Base-by-base conservation (phyloP, 1,140 invertebrate genomes). In the Hypsibius dujardini region DNA sequence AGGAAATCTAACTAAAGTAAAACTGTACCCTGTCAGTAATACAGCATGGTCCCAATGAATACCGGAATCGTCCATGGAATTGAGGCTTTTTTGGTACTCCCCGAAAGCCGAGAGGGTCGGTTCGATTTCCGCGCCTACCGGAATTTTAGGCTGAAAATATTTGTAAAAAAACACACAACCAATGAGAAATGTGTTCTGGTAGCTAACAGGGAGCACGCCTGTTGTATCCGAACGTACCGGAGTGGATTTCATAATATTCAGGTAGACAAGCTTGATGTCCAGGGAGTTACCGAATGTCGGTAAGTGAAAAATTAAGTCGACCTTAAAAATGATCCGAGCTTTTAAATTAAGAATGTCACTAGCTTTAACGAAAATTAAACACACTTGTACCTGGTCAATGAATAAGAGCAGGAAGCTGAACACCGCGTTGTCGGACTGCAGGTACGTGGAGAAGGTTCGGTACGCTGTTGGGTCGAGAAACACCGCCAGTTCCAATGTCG, bases 31-130 rank as follows among this genome's bases (percentile, higher is more conserved):
- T 12, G 62, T 67, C 12, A 67, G 42, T 15, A 15, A 42, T 7
- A 67, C 12, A 15, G 62, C 62, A 67, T 67, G 62, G 42, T 67
- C 62, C 62, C 62, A 67, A 42, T 67, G 62, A 7, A 7, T 12
- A 45, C 45, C 62, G 7, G 50, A 56, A 15, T 67, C 62, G 3
- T 12, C 12, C 42, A 42, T 3, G 12, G 12, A 15, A 42, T 67
- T 67, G 7, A 15, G 62, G 42, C 45, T 42, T 42, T 67, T 67
- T 42, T 67, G 62, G 62, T 15, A 67, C 3, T 12, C 62, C 3
- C 62, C 45, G 42, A 67, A 67, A 7, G 62, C 62, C 45, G 62
- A 12, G 12, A 67, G 62, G 62, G 42, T 42, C 7, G 62, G 7
- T 67, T 67, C 62, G 12, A 67, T 67, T 7, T 42, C 62, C 3